These are phyloP conservation scores for Enteromius anoplus DNA, from an alignment of 2,797 vertebrate species.

Conservation along the genomic window DNA sequence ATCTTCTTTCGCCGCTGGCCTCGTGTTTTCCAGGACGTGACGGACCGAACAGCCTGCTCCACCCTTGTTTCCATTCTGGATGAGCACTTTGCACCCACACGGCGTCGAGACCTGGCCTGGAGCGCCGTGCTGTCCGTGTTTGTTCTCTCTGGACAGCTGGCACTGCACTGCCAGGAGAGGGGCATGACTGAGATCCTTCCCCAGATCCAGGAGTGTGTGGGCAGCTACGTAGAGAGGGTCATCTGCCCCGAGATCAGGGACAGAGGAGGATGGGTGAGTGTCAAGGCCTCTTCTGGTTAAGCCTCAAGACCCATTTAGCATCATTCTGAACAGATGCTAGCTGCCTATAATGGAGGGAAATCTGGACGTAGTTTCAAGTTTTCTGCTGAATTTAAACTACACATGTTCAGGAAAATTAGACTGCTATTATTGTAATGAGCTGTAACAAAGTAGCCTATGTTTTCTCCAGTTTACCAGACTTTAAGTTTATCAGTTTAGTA, in stretches of 20 bases:
- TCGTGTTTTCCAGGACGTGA: constrained; percentile 76
- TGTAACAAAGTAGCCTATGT: not conserved
- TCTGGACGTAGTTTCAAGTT: not conserved
- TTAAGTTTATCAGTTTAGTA: too few relatives aligned
- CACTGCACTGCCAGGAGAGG: constrained; percentile 74
- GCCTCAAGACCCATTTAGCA: not conserved
- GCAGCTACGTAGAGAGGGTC: constrained; percentile 76
- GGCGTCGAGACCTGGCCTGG: constrained; percentile 74
- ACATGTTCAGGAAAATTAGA: not conserved
- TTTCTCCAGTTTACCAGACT: too few relatives aligned
- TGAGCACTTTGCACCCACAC: constrained; percentile 73
- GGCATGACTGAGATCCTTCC: constrained; percentile 72
- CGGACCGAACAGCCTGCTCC: constrained; percentile 69
- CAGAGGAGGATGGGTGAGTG: constrained; percentile 79
- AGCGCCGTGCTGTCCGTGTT: constrained; percentile 79
- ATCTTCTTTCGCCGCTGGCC: constrained; percentile 84
- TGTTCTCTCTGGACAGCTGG: constrained; percentile 81
- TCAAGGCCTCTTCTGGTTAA: not conserved
- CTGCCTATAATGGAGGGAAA: not conserved
- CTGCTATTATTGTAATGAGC: not conserved
- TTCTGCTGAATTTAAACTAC: not conserved
- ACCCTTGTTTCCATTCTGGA: constrained; percentile 75
- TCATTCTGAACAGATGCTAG: constrained; percentile 4
- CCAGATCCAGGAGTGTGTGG: constrained; percentile 74
- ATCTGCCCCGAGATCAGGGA: constrained; percentile 77